Base-by-base conservation (phyloP, 2,797 vertebrate genomes). In the Enteromius fasciolatus region DNA sequence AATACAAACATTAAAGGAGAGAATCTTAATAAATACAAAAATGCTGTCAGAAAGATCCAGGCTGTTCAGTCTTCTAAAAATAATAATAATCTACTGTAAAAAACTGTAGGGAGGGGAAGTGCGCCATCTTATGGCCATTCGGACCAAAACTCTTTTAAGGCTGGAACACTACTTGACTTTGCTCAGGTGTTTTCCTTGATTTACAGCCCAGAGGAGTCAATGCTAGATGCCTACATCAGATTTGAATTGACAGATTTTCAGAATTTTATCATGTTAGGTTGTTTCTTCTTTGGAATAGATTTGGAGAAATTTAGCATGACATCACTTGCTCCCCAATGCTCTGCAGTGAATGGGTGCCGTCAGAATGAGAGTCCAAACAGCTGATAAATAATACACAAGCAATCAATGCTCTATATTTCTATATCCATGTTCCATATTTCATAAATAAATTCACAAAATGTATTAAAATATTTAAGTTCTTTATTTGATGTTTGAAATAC, bases 401-500 rank as follows among this genome's bases (percentile, higher is more conserved):
- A 28, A 15, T 39, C 33, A 33, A 33, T 33, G 33, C 5, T 33
- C 33, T 33, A 33, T 33, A 33, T 33, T 33, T 33, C 33, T 33
- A 33, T 33, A 33, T 33, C 6, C 36, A 39, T 39, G 36, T 7
- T 39, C 36, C 7, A 7, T 23, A 9, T 57, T 57, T 57, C 20
- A 57, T 17, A 39, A 76, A 63, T 17, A 64, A 64, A 48, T n/a
- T 20, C 41, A 66, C 18, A 52, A 31, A 78, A 78, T 2, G n/a
- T 15, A 25, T 52, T 3, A 31, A 66, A 17, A 31, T 1, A 23
- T 36, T 39, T 14, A 78, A 17, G 20, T 67, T 25, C 14, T 78
- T 78, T 78, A 78, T 78, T 78, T 33, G 23, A 78, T 78, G 44
- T n/a, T 63, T 52, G 2, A 48, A 78, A 23, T 52, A 50, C 12